A percentile compares a stretch with the other conserved stretches of the same genome.
These are phyloP conservation scores for Zosterops lateralis DNA, from an alignment of 2,113 vertebrate species.

Conservation along the genomic window DNA sequence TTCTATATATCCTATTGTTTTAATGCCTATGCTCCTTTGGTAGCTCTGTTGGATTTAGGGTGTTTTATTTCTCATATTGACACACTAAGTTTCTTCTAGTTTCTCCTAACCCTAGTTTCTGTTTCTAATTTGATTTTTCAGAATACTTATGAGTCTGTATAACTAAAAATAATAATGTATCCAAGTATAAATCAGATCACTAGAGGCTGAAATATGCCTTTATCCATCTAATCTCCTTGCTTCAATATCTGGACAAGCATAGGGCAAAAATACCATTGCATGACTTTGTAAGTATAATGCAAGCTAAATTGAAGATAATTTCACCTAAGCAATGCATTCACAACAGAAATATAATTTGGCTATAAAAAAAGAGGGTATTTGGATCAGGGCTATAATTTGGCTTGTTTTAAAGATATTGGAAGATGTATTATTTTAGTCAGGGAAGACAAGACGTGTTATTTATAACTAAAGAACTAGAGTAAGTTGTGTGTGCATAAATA, in stretches of 20 bases:
- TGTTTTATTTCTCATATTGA: neutral
- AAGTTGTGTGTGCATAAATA: neutral
- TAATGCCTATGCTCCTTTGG: neutral
- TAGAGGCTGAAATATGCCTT: neutral
- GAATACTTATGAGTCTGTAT: neutral
- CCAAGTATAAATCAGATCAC: neutral
- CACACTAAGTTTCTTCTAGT: neutral
- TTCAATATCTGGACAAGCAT: neutral
- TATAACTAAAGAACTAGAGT: neutral
- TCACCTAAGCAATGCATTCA: neutral
- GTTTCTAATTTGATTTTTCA: neutral
- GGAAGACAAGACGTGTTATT: neutral
- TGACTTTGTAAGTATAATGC: neutral
- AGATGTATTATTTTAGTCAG: neutral
- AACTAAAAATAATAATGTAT: neutral
- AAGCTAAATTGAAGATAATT: neutral
- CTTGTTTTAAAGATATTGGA: neutral
- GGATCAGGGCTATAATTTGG: neutral
- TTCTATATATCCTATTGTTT: neutral
- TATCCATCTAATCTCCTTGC: neutral
- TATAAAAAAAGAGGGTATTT: neutral
- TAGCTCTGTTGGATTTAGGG: neutral
- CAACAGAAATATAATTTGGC: neutral
- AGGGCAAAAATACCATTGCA: neutral
- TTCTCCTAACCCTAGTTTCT: neutral